Conservation (phyloP, 2,797 vertebrate genomes). For the Cynopterus sphinx region DNA sequence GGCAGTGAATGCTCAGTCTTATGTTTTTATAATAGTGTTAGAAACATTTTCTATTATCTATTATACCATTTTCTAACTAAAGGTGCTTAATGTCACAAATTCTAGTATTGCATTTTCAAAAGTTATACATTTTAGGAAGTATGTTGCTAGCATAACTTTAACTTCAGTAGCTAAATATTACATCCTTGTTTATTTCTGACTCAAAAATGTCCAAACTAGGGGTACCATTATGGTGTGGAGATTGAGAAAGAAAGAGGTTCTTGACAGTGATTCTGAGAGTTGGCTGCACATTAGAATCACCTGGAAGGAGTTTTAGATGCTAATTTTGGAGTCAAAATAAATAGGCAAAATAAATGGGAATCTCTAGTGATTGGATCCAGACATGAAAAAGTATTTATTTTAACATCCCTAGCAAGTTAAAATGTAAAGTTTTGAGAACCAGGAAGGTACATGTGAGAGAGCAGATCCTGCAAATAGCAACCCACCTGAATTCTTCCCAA, state of each 20-base stretch:
- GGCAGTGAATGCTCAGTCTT: slow-evolving; percentile 61
- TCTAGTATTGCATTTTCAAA: not conserved
- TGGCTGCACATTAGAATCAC: not conserved
- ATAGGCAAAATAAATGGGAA: not conserved
- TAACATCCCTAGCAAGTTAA: not conserved
- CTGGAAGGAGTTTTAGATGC: no score
- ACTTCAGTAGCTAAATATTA: not conserved
- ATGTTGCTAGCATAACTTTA: not conserved
- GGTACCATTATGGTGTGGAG: not conserved
- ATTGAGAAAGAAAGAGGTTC: not conserved
- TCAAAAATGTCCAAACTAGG: not conserved
- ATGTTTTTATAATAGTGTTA: slow-evolving; percentile 77
- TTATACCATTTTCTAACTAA: not conserved
- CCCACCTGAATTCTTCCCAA: not conserved
- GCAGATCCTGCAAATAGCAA: not conserved
- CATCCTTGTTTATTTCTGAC: not conserved
- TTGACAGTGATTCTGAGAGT: not conserved
- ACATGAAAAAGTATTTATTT: not conserved
- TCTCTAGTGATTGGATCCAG: not conserved
- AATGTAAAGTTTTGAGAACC: not conserved
- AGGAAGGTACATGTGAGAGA: not conserved
- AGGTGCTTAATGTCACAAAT: not conserved
- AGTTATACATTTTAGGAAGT: not conserved
- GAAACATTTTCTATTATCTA: slow-evolving; percentile 77
- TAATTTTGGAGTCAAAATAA: not conserved